phyloP scores from a whole-genome alignment of 2,797 vertebrate genomes.

The Mormyrus proboscirostris region DNA sequence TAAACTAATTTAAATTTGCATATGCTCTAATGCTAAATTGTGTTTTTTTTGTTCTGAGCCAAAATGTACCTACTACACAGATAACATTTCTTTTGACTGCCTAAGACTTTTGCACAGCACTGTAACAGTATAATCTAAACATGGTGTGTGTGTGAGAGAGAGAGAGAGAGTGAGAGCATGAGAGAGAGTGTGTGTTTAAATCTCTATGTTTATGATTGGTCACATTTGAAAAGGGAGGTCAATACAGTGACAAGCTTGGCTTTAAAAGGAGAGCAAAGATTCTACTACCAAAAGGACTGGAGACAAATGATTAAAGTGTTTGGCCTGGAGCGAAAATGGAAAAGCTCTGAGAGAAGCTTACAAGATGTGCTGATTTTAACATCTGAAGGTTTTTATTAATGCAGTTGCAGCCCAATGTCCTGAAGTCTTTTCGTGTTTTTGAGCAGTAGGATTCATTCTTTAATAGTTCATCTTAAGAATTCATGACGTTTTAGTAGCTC shows the following conservation, averaged over 20 bases:
- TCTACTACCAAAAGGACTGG: slow-evolving; percentile 12
- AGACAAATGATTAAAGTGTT: background rate
- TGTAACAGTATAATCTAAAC: background rate
- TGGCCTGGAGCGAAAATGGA: background rate
- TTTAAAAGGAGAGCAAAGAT: slow-evolving; percentile 12
- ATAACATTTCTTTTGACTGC: background rate
- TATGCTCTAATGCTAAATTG: background rate
- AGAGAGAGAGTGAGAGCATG: background rate
- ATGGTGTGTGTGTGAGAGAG: background rate
- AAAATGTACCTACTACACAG: background rate
- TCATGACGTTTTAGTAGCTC: background rate
- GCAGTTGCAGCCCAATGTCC: background rate
- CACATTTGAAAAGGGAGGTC: background rate
- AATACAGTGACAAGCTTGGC: background rate
- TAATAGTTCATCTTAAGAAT: background rate
- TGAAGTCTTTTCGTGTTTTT: background rate
- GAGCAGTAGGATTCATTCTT: background rate
- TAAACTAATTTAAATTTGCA: background rate
- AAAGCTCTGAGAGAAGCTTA: background rate
- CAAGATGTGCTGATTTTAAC: background rate
- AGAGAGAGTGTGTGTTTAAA: background rate
- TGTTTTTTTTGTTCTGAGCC: background rate
- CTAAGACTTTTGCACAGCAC: background rate
- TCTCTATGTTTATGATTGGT: background rate
- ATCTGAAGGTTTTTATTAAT: slow-evolving; percentile 1